Conservation (phyloP, 2,113 vertebrate species). For the Halcyon senegalensis region DNA sequence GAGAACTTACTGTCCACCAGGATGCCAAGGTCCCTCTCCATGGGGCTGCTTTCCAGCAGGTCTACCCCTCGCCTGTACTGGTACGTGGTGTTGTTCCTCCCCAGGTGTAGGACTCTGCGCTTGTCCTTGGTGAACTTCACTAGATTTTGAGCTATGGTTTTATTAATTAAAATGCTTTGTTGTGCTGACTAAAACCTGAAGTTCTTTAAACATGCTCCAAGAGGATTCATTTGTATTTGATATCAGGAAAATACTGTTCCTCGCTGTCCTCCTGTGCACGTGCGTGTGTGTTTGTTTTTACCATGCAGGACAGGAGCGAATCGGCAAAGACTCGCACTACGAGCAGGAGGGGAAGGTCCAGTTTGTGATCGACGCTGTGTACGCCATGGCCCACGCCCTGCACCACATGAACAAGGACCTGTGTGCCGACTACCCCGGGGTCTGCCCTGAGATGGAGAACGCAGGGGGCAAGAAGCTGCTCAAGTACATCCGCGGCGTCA, state of each 20-base stretch:
- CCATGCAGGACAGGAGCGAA: slow-evolving; percentile 89
- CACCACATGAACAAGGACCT: slow-evolving; percentile 95
- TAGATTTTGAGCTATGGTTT: no score
- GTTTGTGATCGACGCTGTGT: slow-evolving; percentile 94
- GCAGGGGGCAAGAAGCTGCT: slow-evolving; percentile 90
- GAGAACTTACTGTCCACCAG: no score
- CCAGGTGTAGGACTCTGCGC: no score
- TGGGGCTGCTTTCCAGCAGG: no score
- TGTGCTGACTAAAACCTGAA: accelerated
- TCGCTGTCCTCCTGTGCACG: neutral
- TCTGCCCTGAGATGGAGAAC: slow-evolving; percentile 91
- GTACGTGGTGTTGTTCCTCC: no score
- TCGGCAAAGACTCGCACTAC: slow-evolving; percentile 90
- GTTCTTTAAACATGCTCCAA: accelerated
- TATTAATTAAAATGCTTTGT: no score
- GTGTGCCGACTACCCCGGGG: slow-evolving; percentile 84
- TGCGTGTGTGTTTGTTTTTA: neutral
- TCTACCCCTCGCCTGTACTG: no score
- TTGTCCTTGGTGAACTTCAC: no score
- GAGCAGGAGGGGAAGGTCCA: slow-evolving; percentile 97
- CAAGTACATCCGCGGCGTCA: slow-evolving; percentile 91
- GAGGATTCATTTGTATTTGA: neutral
- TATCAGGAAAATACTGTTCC: neutral
- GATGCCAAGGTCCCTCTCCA: no score
- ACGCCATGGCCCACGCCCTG: slow-evolving; percentile 93